Base-by-base conservation (phyloP, 1,140 invertebrate genomes). In the Bemisia tabaci region DNA sequence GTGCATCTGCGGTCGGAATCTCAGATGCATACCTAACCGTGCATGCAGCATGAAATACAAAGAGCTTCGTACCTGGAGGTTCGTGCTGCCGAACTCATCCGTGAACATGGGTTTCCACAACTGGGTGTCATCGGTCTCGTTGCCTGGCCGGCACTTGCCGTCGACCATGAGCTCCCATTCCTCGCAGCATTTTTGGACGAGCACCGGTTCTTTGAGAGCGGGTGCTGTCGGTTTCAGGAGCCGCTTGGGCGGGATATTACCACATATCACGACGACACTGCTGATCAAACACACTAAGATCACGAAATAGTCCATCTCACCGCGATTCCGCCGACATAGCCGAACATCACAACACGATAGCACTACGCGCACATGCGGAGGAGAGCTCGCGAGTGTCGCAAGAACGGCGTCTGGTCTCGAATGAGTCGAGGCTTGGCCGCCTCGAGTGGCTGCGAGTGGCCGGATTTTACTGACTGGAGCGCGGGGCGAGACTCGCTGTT, bases 131-230 rank as follows among this genome's bases (percentile, higher is more conserved):
- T 83, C 82, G 61, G 83, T 84, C 66, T 82, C 75, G 68, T 82
- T 78, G 2, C 83, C 77, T 69, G 82, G 76, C 70, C 80, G 81
- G 74, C 88, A 90, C 67, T 77, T 76, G 33, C 77, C 78, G 68
- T 87, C 85, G 21, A 89, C 74, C 71, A 88, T 82, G 26, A 91
- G 74, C 75, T 91, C 86, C 68, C 83, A 79, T 24, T 76, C 74
- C 72, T 87, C 85, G 77, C 89, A 91, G 75, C 89, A 92, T 81
- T 92, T 92, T 68, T 87, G 85, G 60, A 88, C 80, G 70, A 58
- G 22, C 17, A 72, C 68, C 17, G 67, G 33, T 1, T 60, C 24
- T 22, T 21, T 58, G 58, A 63, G 61, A 1, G 25, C n/a, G 23
- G n/a, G n/a, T 17, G 17, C 5, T 17, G 33, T 48, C 33, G 33